These are phyloP conservation scores for Mola mola DNA, from an alignment of 2,113 vertebrate genomes.

Conservation along the genomic window DNA sequence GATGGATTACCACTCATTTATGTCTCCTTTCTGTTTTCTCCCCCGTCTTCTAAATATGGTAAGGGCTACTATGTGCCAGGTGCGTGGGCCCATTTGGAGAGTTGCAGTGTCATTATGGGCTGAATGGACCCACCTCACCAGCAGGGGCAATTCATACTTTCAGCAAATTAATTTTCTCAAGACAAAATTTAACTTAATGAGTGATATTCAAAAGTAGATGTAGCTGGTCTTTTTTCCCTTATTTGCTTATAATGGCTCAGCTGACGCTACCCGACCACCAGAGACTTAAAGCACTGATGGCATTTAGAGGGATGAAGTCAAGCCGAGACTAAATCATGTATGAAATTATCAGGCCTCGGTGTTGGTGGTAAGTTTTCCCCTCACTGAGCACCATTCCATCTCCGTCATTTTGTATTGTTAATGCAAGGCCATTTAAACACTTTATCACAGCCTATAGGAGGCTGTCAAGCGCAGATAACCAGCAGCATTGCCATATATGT, in stretches of 20 bases:
- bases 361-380: slow-evolving; percentile 39
- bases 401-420: slow-evolving; percentile 15
- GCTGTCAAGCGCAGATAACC: slow-evolving; percentile 53
- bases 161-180: slow-evolving; percentile 42
- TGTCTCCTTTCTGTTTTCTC: slow-evolving; percentile 31
- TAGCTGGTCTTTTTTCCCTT: neutral
- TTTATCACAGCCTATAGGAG: slow-evolving; percentile 26
- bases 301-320: slow-evolving; percentile 29
- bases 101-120: slow-evolving; percentile 46
- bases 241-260: slow-evolving; percentile 8
- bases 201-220: slow-evolving; percentile 28
- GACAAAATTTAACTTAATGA: slow-evolving; percentile 43
- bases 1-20: slow-evolving; percentile 47
- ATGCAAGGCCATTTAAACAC: slow-evolving; percentile 30
- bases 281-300: slow-evolving; percentile 27
- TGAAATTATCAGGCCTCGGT: slow-evolving; percentile 44
- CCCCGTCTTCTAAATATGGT: slow-evolving; percentile 46
- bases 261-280: neutral
- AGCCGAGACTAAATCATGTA: slow-evolving; percentile 29
- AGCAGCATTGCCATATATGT: slow-evolving; percentile 36
- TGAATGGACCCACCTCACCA: slow-evolving; percentile 42
- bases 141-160: slow-evolving; percentile 23
- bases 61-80: slow-evolving; percentile 57
- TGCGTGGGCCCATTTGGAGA: slow-evolving; percentile 47
- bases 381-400: slow-evolving; percentile 17